Conservation (phyloP, 2,113 vertebrate species). For the Gobius niger region DNA sequence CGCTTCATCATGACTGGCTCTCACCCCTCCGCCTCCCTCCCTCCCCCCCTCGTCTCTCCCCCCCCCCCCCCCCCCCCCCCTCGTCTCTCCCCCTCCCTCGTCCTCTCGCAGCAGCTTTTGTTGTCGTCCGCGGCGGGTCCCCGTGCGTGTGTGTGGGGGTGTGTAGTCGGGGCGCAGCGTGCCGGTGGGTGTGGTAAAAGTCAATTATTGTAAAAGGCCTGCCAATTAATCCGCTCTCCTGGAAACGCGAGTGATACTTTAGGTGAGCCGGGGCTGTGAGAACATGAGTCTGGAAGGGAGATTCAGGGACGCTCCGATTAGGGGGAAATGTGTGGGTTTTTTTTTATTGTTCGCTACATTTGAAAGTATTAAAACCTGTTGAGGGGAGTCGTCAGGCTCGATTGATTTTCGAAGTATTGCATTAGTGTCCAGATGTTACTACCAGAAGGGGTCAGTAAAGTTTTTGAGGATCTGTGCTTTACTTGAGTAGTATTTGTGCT, state of each 20-base stretch:
- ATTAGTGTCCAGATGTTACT: too few relatives aligned
- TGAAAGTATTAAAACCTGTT: too few relatives aligned
- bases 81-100: conserved; percentile 79
- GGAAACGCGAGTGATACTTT: conserved; percentile 73
- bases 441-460: too few relatives aligned
- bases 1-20: conserved; percentile 78
- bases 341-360: too few relatives aligned
- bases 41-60: conserved; percentile 72
- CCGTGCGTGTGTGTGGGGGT: conserved; percentile 16
- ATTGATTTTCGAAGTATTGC: too few relatives aligned
- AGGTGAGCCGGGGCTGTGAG: conserved; percentile 50
- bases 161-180: conserved; percentile 3
- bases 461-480: too few relatives aligned
- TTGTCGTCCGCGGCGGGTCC: conserved; percentile 65
- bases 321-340: not conserved
- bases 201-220: conserved; percentile 76
- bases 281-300: conserved; percentile 3
- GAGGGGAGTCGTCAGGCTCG: too few relatives aligned
- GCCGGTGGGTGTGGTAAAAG: conserved; percentile 48
- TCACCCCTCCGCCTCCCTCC: conserved; percentile 68
- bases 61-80: too few relatives aligned
- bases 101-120: conserved; percentile 76
- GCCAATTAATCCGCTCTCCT: conserved; percentile 78
- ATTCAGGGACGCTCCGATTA: not conserved
- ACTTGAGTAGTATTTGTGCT: too few relatives aligned